Evolutionary conservation across 2,797 vertebrate genomes (phyloP).

Genomic region (Limnodromus scolopaceus): DNA sequence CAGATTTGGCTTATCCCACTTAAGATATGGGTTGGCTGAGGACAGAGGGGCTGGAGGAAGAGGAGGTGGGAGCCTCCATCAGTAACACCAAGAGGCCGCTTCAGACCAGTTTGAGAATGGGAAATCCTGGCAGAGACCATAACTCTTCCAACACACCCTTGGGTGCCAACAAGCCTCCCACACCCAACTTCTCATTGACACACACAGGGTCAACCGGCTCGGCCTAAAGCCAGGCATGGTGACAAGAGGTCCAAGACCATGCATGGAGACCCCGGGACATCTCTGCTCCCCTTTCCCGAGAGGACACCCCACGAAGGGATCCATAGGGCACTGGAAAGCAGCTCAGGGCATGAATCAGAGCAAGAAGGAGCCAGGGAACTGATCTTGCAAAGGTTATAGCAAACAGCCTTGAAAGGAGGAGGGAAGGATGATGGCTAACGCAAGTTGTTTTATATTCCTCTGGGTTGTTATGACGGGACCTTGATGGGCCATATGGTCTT

Average conservation of each 20-base stretch:
- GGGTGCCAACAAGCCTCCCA: neutral
- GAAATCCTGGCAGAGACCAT: neutral
- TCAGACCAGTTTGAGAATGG: neutral
- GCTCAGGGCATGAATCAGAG: neutral
- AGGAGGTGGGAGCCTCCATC: neutral
- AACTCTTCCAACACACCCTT: neutral
- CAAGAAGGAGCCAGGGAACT: neutral
- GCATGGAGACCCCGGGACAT: accelerated
- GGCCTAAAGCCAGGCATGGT: neutral
- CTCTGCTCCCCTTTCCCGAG: neutral
- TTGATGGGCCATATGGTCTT: conserved; percentile 74
- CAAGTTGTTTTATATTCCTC: conserved; percentile 55
- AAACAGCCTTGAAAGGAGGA: neutral
- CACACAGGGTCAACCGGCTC: accelerated
- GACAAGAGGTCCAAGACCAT: neutral
- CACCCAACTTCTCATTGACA: neutral
- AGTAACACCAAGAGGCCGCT: neutral
- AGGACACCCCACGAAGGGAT: neutral
- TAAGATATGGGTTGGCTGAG: neutral
- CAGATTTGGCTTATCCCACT: neutral
- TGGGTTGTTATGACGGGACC: neutral
- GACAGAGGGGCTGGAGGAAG: neutral
- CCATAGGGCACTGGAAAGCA: neutral
- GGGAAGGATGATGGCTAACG: conserved; percentile 1
- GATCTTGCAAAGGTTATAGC: neutral